Base-by-base conservation (phyloP, 2,797 vertebrate species). In the Yasuhikotakia modesta region DNA sequence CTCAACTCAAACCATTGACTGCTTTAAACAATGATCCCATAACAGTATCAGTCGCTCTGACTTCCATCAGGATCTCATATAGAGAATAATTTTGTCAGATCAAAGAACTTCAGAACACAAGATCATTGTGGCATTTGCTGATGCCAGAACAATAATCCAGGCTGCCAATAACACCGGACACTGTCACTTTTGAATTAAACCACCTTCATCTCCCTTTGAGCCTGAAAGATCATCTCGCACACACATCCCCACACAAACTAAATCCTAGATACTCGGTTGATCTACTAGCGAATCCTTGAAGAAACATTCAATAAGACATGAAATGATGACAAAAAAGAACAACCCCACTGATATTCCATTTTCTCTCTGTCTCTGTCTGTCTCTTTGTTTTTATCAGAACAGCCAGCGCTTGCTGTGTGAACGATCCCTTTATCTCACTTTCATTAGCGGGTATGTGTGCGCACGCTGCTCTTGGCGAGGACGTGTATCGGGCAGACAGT, bases 371-470 rank as follows among this genome's bases (percentile, higher is more conserved):
- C 22, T 73, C 48, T 21, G 39, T 64, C 60, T 35, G 24, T 76
- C 66, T 76, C 64, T 70, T 32, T 82, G 81, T 78, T 57, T 75
- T 74, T 70, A 78, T 76, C 67, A 64, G 73, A 90, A 93, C 92
- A 93, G 91, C 91, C 88, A 64, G 48, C 43, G 76, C 94, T 94
- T 93, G 93, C 94, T 94, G 94, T 92, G 94, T 90, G 90, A 89
- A 90, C 92, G 87, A 92, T 94, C 94, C 94, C 96, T 98, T 98
- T 96, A 97, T 99, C 96, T 98, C 94, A 92, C 95, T 97, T 98
- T 98, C 96, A 98, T 98, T 98, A 97, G 93, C 90, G 93, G 93
- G 91, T 90, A 90, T 92, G 93, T 94, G 93, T 94, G 91, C 90
- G 90, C 91, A 93, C 93, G 91, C 89, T 91, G 94, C 95, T 96